Evolutionary conservation across 2,113 vertebrate genomes (phyloP).

Genomic region (Bambusicola thoracicus): DNA sequence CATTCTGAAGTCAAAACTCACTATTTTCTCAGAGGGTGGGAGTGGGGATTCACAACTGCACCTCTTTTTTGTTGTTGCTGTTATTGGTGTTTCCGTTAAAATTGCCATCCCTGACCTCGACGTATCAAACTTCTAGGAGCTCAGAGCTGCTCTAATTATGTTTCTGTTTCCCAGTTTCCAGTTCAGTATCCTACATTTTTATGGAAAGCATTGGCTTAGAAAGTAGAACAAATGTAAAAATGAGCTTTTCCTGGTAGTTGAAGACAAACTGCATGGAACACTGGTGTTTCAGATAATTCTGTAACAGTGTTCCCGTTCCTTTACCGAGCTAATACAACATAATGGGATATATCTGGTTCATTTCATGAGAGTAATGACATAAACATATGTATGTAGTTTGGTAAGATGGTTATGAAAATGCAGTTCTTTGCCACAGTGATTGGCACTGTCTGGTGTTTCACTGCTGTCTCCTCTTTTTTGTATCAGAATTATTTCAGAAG

Average conservation of each 20-base stretch:
- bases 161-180: neutral
- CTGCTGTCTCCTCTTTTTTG: neutral
- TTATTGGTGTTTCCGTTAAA: neutral
- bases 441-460: neutral
- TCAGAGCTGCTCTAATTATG: neutral
- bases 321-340: neutral
- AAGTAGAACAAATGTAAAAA: neutral
- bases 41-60: neutral
- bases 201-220: neutral
- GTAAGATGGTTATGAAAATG: neutral
- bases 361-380: neutral
- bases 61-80: rapidly evolving
- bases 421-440: rapidly evolving
- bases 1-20: neutral
- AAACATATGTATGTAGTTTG: neutral
- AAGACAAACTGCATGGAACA: neutral
- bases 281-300: neutral
- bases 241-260: neutral
- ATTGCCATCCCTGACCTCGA: neutral
- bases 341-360: neutral
- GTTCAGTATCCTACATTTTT: neutral
- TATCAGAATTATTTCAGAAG: neutral
- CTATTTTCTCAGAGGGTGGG: neutral
- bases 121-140: neutral
- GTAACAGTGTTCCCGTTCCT: neutral